phyloP scores from a whole-genome alignment of 2,888 invertebrate genomes.

The Melanostoma scalare region DNA sequence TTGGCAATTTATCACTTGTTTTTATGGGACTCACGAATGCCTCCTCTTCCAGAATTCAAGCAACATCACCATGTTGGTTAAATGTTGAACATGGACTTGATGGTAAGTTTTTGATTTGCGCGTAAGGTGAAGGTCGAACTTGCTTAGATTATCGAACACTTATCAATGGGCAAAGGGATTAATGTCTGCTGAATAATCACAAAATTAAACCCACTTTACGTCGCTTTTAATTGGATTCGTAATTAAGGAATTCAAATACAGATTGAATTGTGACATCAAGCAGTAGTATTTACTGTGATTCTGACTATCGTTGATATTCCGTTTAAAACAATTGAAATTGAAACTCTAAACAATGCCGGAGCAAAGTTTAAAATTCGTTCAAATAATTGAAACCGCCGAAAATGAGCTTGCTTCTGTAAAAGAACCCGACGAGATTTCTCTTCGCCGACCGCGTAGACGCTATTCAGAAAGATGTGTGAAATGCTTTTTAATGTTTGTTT shows the following conservation, averaged over 20 bases:
- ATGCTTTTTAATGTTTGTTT: constrained; percentile 79
- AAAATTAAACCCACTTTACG: constrained; percentile 29
- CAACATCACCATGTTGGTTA: constrained; percentile 80
- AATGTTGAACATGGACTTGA: background rate
- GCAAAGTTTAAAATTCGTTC: constrained; percentile 52
- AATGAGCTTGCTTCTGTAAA: constrained; percentile 21
- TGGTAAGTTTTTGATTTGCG: constrained; percentile 60
- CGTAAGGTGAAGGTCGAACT: background rate
- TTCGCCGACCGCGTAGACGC: constrained; percentile 74
- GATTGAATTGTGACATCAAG: constrained; percentile 68
- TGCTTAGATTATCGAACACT: constrained; percentile 18
- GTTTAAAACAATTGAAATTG: background rate
- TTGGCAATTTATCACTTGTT: constrained; percentile 80
- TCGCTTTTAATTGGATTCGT: constrained; percentile 64
- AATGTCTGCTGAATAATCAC: constrained; percentile 47
- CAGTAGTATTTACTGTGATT: constrained; percentile 70
- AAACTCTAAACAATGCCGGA: constrained; percentile 39
- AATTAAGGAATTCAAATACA: constrained; percentile 63
- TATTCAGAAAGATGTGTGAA: constrained; percentile 79
- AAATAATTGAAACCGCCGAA: constrained; percentile 64
- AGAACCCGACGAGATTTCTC: constrained; percentile 30
- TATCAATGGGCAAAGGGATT: constrained; percentile 54
- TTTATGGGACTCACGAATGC: constrained; percentile 81
- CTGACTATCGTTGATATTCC: constrained; percentile 38
- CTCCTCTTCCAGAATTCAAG: constrained; percentile 79